Evolutionary conservation across 1,140 invertebrate species (phyloP).

Genomic region (Globodera rostochiensis): DNA sequence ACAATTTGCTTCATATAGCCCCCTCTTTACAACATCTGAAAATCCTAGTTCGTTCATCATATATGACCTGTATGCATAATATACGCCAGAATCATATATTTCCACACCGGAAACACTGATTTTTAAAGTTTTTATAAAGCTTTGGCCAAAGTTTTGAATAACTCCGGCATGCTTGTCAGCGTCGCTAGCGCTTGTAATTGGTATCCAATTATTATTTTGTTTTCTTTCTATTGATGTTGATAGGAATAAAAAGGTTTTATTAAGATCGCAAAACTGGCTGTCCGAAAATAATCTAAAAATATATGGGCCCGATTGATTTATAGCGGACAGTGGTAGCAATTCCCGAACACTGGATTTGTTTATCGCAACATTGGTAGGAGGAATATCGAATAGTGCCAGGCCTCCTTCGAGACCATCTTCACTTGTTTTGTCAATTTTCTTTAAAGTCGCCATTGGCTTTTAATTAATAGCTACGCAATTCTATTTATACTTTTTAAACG

Average conservation of each 20-base stretch:
- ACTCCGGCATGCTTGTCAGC: no score
- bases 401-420: slow-evolving; percentile 2
- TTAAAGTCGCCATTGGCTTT: background rate
- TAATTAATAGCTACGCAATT: background rate
- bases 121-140: no score
- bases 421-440: slow-evolving; percentile 18
- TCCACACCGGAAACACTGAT: no score
- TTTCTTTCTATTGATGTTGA: background rate
- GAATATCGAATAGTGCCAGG: background rate
- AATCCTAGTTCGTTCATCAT: slow-evolving; percentile 4
- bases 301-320: slow-evolving; percentile 5
- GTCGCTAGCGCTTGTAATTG: no score
- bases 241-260: background rate
- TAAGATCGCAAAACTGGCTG: background rate
- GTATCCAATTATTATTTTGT: no score
- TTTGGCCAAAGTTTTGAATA: no score
- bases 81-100: no score
- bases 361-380: slow-evolving; percentile 9
- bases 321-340: background rate
- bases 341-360: background rate
- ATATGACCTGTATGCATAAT: no score
- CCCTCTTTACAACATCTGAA: background rate
- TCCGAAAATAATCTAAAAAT: background rate
- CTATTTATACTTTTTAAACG: background rate
- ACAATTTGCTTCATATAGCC: slow-evolving; percentile 1